phyloP scores from a whole-genome alignment of 2,113 vertebrate genomes.

The Cepphus grylle region DNA sequence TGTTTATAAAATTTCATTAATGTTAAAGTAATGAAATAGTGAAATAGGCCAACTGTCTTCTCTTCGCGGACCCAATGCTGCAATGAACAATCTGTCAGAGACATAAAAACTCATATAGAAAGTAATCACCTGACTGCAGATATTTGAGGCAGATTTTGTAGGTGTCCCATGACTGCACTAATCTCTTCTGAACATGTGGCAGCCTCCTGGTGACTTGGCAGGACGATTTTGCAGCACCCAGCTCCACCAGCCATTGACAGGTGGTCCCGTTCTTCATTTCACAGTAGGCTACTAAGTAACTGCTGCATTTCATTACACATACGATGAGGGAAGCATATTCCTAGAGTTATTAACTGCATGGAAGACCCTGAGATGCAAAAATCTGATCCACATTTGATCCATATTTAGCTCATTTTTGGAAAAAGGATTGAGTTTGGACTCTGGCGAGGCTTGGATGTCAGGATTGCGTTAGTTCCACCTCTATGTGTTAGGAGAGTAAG shows the following conservation, averaged over 20 bases:
- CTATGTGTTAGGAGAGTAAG: not conserved
- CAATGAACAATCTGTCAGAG: constrained; percentile 15
- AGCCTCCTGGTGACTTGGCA: not conserved
- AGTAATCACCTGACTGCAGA: not conserved
- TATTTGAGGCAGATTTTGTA: not conserved
- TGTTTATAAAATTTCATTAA: not conserved
- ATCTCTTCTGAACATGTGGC: not conserved
- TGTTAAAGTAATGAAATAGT: not conserved
- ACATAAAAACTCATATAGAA: not conserved
- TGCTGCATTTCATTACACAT: not conserved
- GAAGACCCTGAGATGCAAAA: not conserved
- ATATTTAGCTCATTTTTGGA: not conserved
- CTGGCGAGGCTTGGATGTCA: not conserved
- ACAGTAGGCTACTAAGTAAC: not conserved
- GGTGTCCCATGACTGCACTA: not conserved
- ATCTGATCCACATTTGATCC: accelerated
- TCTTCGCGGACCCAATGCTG: not conserved
- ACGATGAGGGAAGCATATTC: not conserved
- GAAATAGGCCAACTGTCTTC: not conserved
- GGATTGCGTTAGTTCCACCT: not conserved
- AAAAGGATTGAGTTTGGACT: not conserved
- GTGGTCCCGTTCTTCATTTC: not conserved
- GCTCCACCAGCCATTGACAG: not conserved
- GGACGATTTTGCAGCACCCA: not conserved
- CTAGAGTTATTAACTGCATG: not conserved